These are phyloP conservation scores for Geotrupes spiniger DNA, from an alignment of 2,888 invertebrate genomes.

Conservation along the genomic window DNA sequence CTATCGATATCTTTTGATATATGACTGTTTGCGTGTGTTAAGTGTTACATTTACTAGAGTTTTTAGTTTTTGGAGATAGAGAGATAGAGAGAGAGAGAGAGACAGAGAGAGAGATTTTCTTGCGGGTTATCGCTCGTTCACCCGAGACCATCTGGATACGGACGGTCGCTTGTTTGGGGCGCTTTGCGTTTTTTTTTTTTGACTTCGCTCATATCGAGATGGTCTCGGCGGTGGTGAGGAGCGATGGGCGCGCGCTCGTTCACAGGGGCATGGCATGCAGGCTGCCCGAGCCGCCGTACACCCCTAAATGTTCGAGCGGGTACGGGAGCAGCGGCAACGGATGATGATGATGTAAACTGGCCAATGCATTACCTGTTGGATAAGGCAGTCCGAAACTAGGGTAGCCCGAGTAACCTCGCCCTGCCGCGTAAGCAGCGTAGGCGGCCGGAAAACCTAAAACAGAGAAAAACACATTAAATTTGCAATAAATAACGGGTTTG, in stretches of 20 bases:
- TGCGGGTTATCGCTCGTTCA: conserved; percentile 3
- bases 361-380: conserved; percentile 91
- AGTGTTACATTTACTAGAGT: conserved; percentile 3
- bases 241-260: conserved; percentile 50
- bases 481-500: too few species aligned
- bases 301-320: conserved; percentile 63
- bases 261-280: conserved; percentile 79
- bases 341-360: conserved; percentile 66
- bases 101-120: conserved; percentile 22
- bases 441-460: conserved; percentile 87
- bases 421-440: conserved; percentile 94
- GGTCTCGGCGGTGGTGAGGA: conserved; percentile 11
- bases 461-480: conserved; percentile 13
- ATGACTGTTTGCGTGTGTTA: conserved; percentile 23
- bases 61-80: conserved; percentile 19
- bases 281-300: conserved; percentile 57
- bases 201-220: conserved; percentile 6
- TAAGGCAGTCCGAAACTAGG: conserved; percentile 97
- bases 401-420: conserved; percentile 95
- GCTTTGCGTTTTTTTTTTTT: not conserved
- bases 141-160: conserved; percentile 14
- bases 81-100: conserved; percentile 23
- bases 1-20: conserved; percentile 22
- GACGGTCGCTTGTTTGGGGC: not conserved
- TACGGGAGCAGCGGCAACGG: conserved; percentile 61